Base-by-base conservation (phyloP, 2,113 vertebrate genomes). In the Pardalotus punctatus region DNA sequence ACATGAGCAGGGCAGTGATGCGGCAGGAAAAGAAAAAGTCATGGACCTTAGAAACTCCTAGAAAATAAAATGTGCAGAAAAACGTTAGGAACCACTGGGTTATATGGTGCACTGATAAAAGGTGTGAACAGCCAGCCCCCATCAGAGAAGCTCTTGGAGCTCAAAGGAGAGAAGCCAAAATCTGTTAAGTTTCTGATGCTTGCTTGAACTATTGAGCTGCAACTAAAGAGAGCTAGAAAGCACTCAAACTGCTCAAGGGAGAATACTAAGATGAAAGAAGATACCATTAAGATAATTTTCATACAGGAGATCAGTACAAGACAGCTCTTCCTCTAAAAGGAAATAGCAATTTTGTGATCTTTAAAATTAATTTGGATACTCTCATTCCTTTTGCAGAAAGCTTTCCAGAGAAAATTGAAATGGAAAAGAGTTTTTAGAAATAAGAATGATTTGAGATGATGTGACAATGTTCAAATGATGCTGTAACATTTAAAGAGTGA, bases 221-320 rank as follows among this genome's bases (percentile, higher is more conserved):
- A 86, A 88, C 82, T 72, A 71, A 79, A 80, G 82, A 95, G 86
- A 92, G 54, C 29, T 64, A 78, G 64, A 86, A 94, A 95, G 94
- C 85, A 94, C 89, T 95, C 88, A 90, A 90, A 86, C 43, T 2
- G 22, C 90, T 95, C 92, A 73, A 92, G 74, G 90, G 90, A 94
- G 67, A 94, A 93, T 23, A 61, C 20, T 35, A 79, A 97, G 70
- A 94, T 94, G 89, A 95, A 95, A 96, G 74, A 67, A 90, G 71
- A 70, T 58, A 95, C 76, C 87, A 93, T 96, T 96, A 95, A 93
- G 79, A 88, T 88, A 95, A 96, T 94, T 94, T 88, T 94, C 93
- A 86, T 86, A 85, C 27, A 80, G 76, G 33, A 87, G 66, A 95
- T 73, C 33, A 85, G 62, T 47, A 69, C 45, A 90, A 94, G 91